Evolutionary conservation across 2,797 vertebrate genomes (phyloP).

Genomic region (Crocodylus rhombifer): DNA sequence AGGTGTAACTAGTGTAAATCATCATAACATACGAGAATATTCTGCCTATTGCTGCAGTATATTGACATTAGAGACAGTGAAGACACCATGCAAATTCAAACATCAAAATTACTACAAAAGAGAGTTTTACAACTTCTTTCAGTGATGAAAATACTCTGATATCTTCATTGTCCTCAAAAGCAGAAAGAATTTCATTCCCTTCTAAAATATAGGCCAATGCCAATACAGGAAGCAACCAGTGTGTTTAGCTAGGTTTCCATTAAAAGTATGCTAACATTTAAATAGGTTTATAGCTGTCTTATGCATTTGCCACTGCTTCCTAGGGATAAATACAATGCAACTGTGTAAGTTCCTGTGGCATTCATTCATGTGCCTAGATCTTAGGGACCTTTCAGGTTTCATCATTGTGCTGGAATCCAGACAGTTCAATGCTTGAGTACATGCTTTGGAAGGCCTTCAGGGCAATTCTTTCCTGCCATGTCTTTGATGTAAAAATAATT

Average conservation of each 20-base stretch:
- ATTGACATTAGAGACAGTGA: not conserved
- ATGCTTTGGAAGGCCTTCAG: too few species aligned
- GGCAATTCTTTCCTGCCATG: too few species aligned
- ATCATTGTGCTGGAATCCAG: too few species aligned
- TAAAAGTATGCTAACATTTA: not conserved
- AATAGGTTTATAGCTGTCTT: not conserved
- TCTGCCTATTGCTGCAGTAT: not conserved
- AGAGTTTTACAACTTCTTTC: not conserved
- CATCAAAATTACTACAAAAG: not conserved
- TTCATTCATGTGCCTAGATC: too few species aligned
- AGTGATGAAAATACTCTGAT: not conserved
- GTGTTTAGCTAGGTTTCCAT: not conserved
- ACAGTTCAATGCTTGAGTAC: too few species aligned
- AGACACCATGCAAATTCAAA: not conserved
- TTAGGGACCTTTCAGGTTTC: too few species aligned
- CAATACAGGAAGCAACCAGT: not conserved
- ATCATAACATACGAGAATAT: not conserved
- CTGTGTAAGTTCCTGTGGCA: too few species aligned
- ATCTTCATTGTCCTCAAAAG: not conserved
- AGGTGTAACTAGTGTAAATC: not conserved
- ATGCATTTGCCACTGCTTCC: not conserved
- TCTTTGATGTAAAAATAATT: too few species aligned
- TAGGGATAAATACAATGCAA: not conserved
- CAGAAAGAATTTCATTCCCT: not conserved
- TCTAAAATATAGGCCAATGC: not conserved